Conservation (phyloP, 1,140 invertebrate genomes). For the Hycleus cichorii region DNA sequence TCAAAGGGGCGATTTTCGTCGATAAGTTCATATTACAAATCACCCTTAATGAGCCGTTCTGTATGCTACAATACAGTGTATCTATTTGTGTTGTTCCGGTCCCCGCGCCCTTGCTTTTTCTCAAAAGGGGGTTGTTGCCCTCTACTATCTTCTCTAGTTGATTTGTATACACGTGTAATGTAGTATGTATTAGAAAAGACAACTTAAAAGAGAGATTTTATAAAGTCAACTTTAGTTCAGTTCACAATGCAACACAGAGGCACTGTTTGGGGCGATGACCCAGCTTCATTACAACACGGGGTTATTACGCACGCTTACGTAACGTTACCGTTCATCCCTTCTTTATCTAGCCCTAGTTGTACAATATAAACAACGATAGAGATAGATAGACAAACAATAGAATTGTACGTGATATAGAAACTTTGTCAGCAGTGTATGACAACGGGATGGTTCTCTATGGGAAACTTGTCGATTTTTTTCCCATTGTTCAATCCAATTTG, state of each 20-base stretch:
- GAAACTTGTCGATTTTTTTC: slow-evolving; percentile 18
- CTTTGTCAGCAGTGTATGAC: slow-evolving; percentile 27
- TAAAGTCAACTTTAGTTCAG: slow-evolving; percentile 12
- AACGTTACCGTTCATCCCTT: slow-evolving; percentile 32
- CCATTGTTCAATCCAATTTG: slow-evolving; percentile 4
- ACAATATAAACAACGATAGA: slow-evolving; percentile 9
- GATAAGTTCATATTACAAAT: too few species aligned
- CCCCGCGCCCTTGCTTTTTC: too few species aligned
- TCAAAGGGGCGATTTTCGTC: too few species aligned
- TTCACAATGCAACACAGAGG: slow-evolving; percentile 26
- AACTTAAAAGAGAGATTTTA: not conserved
- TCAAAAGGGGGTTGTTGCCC: too few species aligned
- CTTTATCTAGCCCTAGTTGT: slow-evolving; percentile 22
- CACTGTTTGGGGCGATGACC: slow-evolving; percentile 31
- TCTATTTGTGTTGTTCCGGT: too few species aligned
- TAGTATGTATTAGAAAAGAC: too few species aligned
- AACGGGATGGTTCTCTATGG: slow-evolving; percentile 30
- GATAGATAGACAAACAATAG: slow-evolving; percentile 18
- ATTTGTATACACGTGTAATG: too few species aligned
- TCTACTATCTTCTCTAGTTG: too few species aligned
- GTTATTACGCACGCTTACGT: slow-evolving; percentile 36
- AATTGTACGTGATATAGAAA: slow-evolving; percentile 18
- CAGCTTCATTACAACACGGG: slow-evolving; percentile 36
- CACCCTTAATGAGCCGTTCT: too few species aligned
- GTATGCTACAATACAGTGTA: too few species aligned